Base-by-base conservation (phyloP, 2,797 vertebrate genomes). In the Mus minutoides region DNA sequence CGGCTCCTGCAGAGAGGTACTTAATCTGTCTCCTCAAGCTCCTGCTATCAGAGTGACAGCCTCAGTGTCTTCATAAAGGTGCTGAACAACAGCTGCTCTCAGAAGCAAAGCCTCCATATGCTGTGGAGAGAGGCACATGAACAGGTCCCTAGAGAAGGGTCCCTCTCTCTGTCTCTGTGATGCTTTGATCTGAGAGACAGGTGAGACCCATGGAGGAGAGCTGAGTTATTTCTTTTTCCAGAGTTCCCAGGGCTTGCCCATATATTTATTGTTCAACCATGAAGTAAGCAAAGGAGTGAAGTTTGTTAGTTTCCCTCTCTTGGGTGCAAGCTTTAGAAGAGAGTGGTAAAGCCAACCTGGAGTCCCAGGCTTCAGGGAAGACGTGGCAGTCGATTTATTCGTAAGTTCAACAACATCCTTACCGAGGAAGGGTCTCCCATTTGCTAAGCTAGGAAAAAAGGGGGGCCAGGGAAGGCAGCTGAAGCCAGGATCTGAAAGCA, bases 51-150 rank as follows among this genome's bases (percentile, higher is more conserved):
- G 98, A 98, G 99, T 99, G 99, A 99, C 98, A 98, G 98, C 17
- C 31, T 1, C 98, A 98, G 98, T 98, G 98, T 98, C 98, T 98
- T 98, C 98, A 98, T 98, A 99, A 98, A 98, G 99, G 98, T 98
- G 97, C 98, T 98, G 98, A 98, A 99, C 98, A 99, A 98, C 99
- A 99, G 99, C 99, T 99, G 99, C 99, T 98, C 98, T 98, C 98
- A 97, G 98, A 99, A 99, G 98, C 98, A 99, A 98, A 96, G 93
- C 87, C 98, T 98, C 99, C 99, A 99, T 99, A 99, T 99, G 99
- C 96, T 98, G 96, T 98, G 97, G 98, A 76, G 97, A 98, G 96
- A 97, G 97, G 98, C 98, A 97, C 83, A 93, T 98, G 98, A 98
- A 98, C 98, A 98, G 98, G 97, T 98, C 98, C 98, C 98, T 97